Evolutionary conservation across 2,888 invertebrate genomes (phyloP).

Genomic region (Phragmatobia fuliginosa): DNA sequence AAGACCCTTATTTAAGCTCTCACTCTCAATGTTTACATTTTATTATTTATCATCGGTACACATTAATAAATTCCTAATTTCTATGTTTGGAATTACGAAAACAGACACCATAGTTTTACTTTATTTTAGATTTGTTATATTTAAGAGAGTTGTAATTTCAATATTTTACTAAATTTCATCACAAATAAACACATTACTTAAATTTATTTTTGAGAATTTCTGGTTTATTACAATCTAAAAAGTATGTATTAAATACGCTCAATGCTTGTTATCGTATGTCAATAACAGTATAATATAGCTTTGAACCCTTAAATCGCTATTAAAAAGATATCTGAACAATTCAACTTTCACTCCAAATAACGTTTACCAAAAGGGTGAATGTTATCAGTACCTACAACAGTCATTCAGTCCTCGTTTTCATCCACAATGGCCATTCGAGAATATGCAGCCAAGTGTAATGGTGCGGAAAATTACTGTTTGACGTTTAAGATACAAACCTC

Average conservation of each 20-base stretch:
- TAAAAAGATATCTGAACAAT: slow-evolving; percentile 18
- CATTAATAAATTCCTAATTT: no score
- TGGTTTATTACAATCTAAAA: background rate
- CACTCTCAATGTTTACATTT: no score
- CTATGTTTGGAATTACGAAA: no score
- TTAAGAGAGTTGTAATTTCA: background rate
- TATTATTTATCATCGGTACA: no score
- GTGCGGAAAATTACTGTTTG: slow-evolving; percentile 54
- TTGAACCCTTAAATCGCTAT: slow-evolving; percentile 3
- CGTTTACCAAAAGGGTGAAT: slow-evolving; percentile 33
- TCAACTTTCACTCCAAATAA: slow-evolving; percentile 26
- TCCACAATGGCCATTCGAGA: slow-evolving; percentile 31
- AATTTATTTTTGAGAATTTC: background rate
- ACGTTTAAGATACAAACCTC: slow-evolving; percentile 33
- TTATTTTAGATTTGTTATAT: background rate
- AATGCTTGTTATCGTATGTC: slow-evolving; percentile 3
- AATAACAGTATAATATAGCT: slow-evolving; percentile 6
- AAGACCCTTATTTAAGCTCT: no score
- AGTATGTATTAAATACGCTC: background rate
- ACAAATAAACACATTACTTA: background rate
- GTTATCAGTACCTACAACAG: slow-evolving; percentile 43
- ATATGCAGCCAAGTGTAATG: slow-evolving; percentile 51
- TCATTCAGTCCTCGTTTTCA: slow-evolving; percentile 34
- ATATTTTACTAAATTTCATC: background rate
- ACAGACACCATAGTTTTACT: background rate